A percentile compares a stretch with the other conserved stretches of the same genome.
Evolutionary conservation across 2,797 vertebrate genomes (phyloP).

Genomic region (Artibeus jamaicensis): DNA sequence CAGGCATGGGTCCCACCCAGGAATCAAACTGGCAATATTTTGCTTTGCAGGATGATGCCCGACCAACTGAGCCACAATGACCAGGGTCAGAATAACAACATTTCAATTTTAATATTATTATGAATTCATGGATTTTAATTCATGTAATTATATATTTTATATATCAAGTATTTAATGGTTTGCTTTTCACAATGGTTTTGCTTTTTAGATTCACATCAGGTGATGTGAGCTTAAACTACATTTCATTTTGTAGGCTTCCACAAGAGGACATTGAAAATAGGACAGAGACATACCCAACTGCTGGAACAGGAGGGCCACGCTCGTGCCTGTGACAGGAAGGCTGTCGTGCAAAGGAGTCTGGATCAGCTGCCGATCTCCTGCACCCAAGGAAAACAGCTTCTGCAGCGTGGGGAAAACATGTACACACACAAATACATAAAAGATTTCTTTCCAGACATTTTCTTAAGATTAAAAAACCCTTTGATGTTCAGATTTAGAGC

Average conservation of each 20-base stretch:
- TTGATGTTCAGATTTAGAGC: slow-evolving; percentile 31
- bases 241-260: background rate
- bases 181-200: no score
- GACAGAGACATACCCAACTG: slow-evolving; percentile 91
- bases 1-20: background rate
- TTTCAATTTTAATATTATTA: background rate
- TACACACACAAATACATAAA: background rate
- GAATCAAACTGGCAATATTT: background rate
- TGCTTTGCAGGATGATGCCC: background rate
- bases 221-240: slow-evolving; percentile 27
- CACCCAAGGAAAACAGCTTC: slow-evolving; percentile 98
- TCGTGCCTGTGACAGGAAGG: slow-evolving; percentile 94
- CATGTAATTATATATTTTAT: background rate
- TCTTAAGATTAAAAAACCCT: background rate
- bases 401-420: slow-evolving; percentile 75
- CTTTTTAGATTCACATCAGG: slow-evolving; percentile 53
- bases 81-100: background rate
- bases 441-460: slow-evolving; percentile 34
- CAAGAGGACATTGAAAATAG: background rate
- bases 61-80: background rate
- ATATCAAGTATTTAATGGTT: background rate
- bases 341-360: slow-evolving; percentile 94
- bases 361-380: slow-evolving; percentile 96
- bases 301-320: slow-evolving; percentile 96
- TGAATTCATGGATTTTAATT: background rate